Percentiles rank a stretch among this genome's conserved stretches.
These are phyloP conservation scores for Spodoptera litura DNA, from an alignment of 1,140 invertebrate genomes.

Conservation along the genomic window DNA sequence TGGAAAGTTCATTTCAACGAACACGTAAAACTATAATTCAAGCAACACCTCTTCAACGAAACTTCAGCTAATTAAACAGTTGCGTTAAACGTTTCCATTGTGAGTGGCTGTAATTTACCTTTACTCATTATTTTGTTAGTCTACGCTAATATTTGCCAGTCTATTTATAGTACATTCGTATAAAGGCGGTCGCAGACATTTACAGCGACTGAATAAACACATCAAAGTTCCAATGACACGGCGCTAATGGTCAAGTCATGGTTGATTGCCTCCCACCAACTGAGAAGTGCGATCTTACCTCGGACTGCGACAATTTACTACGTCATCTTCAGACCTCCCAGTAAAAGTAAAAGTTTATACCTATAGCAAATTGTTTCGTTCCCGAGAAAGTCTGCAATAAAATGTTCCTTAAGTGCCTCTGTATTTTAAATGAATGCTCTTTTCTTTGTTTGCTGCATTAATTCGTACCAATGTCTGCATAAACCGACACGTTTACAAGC, in stretches of 20 bases:
- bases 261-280: constrained; percentile 29
- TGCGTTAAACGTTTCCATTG: background rate
- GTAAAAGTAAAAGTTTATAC: constrained; percentile 11
- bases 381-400: background rate
- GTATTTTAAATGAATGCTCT: background rate
- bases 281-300: constrained; percentile 21
- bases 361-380: constrained; percentile 1
- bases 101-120: background rate
- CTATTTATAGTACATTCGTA: background rate
- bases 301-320: constrained; percentile 26
- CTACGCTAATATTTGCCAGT: background rate
- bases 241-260: constrained; percentile 44
- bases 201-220: constrained; percentile 35
- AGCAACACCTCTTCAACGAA: background rate
- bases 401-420: background rate
- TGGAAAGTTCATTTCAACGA: background rate
- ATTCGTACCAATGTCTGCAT: background rate
- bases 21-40: constrained; percentile 4
- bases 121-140: background rate
- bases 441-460: background rate
- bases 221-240: constrained; percentile 43
- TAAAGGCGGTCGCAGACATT: constrained; percentile 3
- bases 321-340: constrained; percentile 46
- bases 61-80: constrained; percentile 6
- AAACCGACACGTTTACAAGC: background rate